Evolutionary conservation across 1,140 invertebrate species (phyloP), one percentile per base, ranked within the genome.

Genomic region (Babylonia areolata): DNA sequence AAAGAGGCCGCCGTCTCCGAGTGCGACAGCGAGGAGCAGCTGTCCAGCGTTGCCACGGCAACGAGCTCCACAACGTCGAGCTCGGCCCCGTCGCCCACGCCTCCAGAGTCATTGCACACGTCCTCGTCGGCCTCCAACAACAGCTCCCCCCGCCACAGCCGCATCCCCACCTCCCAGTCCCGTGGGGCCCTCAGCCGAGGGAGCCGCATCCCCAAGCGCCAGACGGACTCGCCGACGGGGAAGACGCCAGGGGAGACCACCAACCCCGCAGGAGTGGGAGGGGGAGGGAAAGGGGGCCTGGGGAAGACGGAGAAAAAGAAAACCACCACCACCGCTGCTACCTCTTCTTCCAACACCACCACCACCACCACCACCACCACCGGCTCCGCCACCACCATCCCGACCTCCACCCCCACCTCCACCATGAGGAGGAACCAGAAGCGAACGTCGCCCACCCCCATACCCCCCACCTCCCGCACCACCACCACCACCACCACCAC

Each of bases 151-250:
- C 35, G 75, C 17, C 33, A 35, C 75, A 77, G 37, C 75, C 75
- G 20, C 23, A 77, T 35, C 20, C 75, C 35, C 11, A 40, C 35
- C 15, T 37, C 75, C 33, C 20, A 40, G 37, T 5, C 35, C 9
- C 35, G 75, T 37, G 73, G 35, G 23, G 58, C 58, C 15, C 20
- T n/a, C 12, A 64, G 28, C 28, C 35, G 75, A 0, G 75, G 75
- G 20, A 77, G 75, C 37, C 75, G 75, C 2, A 77, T 77, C 75
- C 75, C 75, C 20, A 77, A 77, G 37, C 75, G 75, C 9, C 75
- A 77, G 75, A 40, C 75, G 37, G 75, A 40, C 3, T 40, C 35
- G 20, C 75, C 35, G 35, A 64, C 28, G 20, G 28, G 28, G 12
- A 64, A 64, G 23, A 23, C 58, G 58, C 46, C n/a, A n/a, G n/a